phyloP scores from a whole-genome alignment of 2,113 vertebrate species.

The Clinocottus analis region DNA sequence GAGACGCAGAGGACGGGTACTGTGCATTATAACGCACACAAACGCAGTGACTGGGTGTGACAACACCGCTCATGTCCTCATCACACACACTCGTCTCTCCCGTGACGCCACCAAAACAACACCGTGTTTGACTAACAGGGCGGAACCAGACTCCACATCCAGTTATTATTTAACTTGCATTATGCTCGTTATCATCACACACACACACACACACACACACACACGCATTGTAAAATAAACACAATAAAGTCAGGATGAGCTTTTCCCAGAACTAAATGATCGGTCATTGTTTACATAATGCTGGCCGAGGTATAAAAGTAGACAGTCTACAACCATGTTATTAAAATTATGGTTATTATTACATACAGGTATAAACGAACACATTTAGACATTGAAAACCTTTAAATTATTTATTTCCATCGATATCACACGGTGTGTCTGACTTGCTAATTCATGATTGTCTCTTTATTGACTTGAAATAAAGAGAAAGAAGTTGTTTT shows the following conservation, averaged over 20 bases:
- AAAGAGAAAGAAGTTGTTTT: too few species aligned
- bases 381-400: too few species aligned
- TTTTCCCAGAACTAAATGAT: not conserved
- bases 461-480: too few species aligned
- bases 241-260: not conserved
- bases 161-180: not conserved
- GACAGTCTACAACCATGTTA: not conserved
- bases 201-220: not conserved
- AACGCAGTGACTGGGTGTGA: constrained; percentile 19
- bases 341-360: not conserved
- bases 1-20: constrained; percentile 90
- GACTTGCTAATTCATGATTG: too few species aligned
- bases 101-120: constrained; percentile 16
- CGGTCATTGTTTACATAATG: not conserved
- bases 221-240: not conserved
- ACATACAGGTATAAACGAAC: not conserved
- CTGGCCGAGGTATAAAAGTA: not conserved
- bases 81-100: not conserved
- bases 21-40: too few species aligned
- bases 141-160: constrained; percentile 7
- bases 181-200: not conserved
- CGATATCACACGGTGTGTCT: too few species aligned
- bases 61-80: not conserved
- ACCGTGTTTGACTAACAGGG: not conserved
- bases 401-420: too few species aligned